These are phyloP conservation scores for Rhadinocentrus ornatus DNA, from an alignment of 2,797 vertebrate genomes.

Conservation along the genomic window DNA sequence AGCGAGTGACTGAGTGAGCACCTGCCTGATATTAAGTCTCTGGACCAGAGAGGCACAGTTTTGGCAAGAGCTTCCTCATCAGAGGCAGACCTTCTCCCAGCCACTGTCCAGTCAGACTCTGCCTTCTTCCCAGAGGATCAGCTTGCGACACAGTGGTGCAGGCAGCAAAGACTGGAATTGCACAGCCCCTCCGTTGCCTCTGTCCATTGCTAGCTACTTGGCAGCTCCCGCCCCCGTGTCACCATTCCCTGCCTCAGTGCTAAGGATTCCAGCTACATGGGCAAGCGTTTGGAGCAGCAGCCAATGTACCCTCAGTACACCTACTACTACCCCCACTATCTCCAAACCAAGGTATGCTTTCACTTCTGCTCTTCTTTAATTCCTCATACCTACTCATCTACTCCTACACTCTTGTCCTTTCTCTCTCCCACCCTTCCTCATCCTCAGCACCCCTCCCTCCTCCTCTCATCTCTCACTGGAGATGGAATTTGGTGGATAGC, in stretches of 20 bases:
- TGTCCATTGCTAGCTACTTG: conserved; percentile 61
- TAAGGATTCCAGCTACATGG: conserved; percentile 99
- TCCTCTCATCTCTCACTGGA: conserved; percentile 62
- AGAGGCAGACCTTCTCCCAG: conserved; percentile 54
- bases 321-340: conserved; percentile 98
- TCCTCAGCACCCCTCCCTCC: not conserved
- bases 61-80: conserved; percentile 39
- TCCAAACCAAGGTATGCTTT: conserved; percentile 94
- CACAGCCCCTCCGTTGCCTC: conserved; percentile 52
- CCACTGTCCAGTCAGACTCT: conserved; percentile 40
- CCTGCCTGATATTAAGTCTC: conserved; percentile 42
- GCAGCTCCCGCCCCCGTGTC: conserved; percentile 73
- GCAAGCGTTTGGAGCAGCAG: conserved; percentile 98
- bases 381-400: conserved; percentile 50
- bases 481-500: conserved; percentile 71
- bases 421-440: conserved; percentile 24
- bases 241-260: conserved; percentile 90
- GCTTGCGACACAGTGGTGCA: conserved; percentile 50
- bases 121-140: conserved; percentile 60
- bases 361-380: conserved; percentile 50
- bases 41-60: conserved; percentile 35
- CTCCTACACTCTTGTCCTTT: conserved; percentile 40
- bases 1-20: conserved; percentile 56
- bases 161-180: conserved; percentile 60
- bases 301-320: conserved; percentile 99